A percentile compares a stretch with the other conserved stretches of the same genome.
These are phyloP conservation scores for Eurystomus glaucurus DNA, from an alignment of 2,797 vertebrate species.

Conservation along the genomic window DNA sequence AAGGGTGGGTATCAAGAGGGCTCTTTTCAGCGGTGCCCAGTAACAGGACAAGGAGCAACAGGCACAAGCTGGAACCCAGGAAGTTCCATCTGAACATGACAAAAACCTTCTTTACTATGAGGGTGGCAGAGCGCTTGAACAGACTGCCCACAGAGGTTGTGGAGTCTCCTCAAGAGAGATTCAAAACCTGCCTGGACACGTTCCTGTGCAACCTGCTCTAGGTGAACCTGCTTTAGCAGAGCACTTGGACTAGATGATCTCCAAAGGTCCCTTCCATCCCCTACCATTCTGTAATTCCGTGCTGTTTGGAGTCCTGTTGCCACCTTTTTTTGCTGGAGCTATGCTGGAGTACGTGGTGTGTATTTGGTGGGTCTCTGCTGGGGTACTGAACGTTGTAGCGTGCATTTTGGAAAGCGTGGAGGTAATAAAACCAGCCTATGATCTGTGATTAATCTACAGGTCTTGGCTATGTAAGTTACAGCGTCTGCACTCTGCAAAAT, in stretches of 20 bases:
- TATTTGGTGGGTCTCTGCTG: not conserved
- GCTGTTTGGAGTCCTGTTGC: not conserved
- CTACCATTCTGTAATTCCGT: not conserved
- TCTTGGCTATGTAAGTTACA: rapidly evolving
- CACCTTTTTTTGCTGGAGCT: not conserved
- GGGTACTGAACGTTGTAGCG: rapidly evolving
- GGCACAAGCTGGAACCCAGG: not conserved
- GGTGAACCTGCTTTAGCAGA: not conserved
- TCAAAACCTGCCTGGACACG: not conserved
- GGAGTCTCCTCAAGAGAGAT: not conserved
- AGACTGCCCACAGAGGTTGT: not conserved
- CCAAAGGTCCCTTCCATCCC: not conserved
- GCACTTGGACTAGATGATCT: not conserved
- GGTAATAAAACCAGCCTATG: not conserved
- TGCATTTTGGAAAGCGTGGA: rapidly evolving
- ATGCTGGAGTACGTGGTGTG: rapidly evolving
- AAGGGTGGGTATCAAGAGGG: not conserved
- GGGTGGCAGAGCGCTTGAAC: not conserved
- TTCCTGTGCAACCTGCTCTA: not conserved
- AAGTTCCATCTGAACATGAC: not conserved
- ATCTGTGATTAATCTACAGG: not conserved
- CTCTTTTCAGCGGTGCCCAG: not conserved
- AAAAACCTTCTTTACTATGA: not conserved
- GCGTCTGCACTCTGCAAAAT: not conserved
- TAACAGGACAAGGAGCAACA: not conserved